Conservation (phyloP, 2,113 vertebrate species). For the Peromyscus leucopus region DNA sequence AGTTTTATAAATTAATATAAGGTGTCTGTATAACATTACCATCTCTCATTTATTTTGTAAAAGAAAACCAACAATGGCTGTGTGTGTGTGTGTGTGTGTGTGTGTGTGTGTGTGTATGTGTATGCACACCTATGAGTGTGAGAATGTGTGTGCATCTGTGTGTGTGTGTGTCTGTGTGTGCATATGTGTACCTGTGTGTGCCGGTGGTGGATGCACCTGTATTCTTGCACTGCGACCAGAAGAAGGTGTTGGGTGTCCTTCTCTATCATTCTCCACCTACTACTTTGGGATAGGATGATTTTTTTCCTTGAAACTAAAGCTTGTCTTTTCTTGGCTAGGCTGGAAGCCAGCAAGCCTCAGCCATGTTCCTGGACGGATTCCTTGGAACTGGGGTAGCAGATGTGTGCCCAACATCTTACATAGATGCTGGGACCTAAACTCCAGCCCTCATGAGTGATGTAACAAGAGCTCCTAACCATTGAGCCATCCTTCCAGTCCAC, state of each 20-base stretch:
- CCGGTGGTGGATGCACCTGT: not conserved
- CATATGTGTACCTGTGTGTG: not conserved
- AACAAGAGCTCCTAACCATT: not conserved
- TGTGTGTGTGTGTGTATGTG: no score
- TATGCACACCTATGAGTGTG: not conserved
- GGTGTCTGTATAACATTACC: not conserved
- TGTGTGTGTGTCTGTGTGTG: not conserved
- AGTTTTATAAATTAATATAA: no score
- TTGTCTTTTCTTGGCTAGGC: not conserved
- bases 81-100: not conserved
- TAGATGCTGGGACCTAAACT: not conserved
- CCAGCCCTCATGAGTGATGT: not conserved
- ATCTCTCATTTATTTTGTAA: conserved; percentile 35
- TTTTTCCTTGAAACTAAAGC: not conserved
- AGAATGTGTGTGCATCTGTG: not conserved
- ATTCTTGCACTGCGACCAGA: not conserved
- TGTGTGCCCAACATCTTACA: not conserved
- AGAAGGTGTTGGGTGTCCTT: not conserved
- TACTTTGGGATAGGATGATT: not conserved
- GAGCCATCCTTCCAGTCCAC: not conserved
- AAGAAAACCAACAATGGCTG: conserved; percentile 35
- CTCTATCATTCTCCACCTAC: not conserved
- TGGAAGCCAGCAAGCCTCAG: not conserved
- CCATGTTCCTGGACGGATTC: no score
- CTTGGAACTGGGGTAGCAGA: not conserved